Base-by-base conservation (phyloP, 1,140 invertebrate species). In the Caenorhabditis latens region DNA sequence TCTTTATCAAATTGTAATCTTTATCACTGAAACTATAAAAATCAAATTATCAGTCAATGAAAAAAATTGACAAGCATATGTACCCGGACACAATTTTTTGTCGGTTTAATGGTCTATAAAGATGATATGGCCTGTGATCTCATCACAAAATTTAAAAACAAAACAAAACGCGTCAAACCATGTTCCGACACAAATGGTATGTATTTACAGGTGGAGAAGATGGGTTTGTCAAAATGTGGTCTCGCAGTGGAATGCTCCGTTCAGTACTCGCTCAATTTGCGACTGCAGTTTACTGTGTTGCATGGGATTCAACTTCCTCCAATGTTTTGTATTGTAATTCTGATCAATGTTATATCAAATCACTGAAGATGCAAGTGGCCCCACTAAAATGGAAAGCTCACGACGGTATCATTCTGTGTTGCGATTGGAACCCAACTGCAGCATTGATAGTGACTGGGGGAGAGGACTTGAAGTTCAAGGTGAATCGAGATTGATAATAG, bases 161-260 rank as follows among this genome's bases (percentile, higher is more conserved):
- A 32, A 32, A 2, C 32, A 32, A 32, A 32, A 32, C 32, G 32
- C 32, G 32, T 32, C 2, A 32, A 32, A n/a, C n/a, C n/a, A n/a
- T n/a, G n/a, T n/a, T n/a, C n/a, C n/a, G n/a, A n/a, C n/a, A n/a
- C n/a, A n/a, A n/a, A n/a, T n/a, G n/a, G n/a, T n/a, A n/a, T n/a
- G n/a, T n/a, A n/a, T 21, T 63, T 63, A n/a, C 89, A 96, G 97
- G 95, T 91, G 97, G 97, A 2, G 97, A 99, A 94, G 98, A 99
- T 94, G 98, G 98, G 16, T 95, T 95, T 55, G 95, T 99, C 0
- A 98, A 99, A 94, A 95, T 99, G 86, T 99, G 98, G 97, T 99
- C 98, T 5, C 94, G 96, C 46, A 97, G 95, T 93, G 97, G 97
- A 71, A 97, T 99, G 95, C 93, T 99, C 6, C 94, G 98, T 42